Percentiles rank a stretch among this genome's conserved stretches.
phyloP scores from a whole-genome alignment of 2,888 invertebrate genomes.

The Frankliniella intonsa region DNA sequence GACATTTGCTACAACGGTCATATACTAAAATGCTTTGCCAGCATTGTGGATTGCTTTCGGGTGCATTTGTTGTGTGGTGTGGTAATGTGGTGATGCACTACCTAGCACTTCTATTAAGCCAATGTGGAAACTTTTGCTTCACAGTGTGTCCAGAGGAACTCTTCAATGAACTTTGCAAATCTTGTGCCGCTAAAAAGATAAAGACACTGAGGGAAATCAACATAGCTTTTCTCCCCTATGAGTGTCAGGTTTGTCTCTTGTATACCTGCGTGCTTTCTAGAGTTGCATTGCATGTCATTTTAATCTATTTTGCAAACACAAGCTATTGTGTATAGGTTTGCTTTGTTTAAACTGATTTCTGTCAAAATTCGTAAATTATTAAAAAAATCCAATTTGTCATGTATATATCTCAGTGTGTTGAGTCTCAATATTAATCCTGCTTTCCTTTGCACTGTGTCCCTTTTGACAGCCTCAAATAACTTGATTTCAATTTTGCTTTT shows the following conservation, averaged over 20 bases:
- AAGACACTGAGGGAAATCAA: slow-evolving; percentile 98
- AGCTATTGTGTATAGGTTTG: slow-evolving; percentile 18
- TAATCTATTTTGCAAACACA: slow-evolving; percentile 15
- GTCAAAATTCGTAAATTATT: slow-evolving; percentile 8
- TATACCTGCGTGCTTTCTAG: slow-evolving; percentile 30
- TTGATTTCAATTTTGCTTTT: neutral
- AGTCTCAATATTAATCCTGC: neutral
- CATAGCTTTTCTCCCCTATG: slow-evolving; percentile 97
- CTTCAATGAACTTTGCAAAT: slow-evolving; percentile 96
- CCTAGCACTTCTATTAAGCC: slow-evolving; percentile 34
- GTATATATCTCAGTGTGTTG: neutral
- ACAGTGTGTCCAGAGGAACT: slow-evolving; percentile 93
- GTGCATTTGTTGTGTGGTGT: slow-evolving; percentile 30
- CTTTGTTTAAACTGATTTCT: neutral
- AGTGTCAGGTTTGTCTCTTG: slow-evolving; percentile 75
- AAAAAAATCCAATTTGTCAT: slow-evolving; percentile 34
- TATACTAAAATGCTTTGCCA: slow-evolving; percentile 28
- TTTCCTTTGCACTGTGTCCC: neutral
- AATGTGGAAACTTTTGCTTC: slow-evolving; percentile 32
- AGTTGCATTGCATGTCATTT: slow-evolving; percentile 29
- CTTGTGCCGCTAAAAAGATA: slow-evolving; percentile 88
- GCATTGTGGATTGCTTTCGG: slow-evolving; percentile 7
- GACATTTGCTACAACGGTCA: no score
- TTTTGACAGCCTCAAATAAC: neutral
- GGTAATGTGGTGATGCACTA: slow-evolving; percentile 32